phyloP scores from a whole-genome alignment of 2,888 invertebrate genomes.

The Temnothorax ravouxi region DNA sequence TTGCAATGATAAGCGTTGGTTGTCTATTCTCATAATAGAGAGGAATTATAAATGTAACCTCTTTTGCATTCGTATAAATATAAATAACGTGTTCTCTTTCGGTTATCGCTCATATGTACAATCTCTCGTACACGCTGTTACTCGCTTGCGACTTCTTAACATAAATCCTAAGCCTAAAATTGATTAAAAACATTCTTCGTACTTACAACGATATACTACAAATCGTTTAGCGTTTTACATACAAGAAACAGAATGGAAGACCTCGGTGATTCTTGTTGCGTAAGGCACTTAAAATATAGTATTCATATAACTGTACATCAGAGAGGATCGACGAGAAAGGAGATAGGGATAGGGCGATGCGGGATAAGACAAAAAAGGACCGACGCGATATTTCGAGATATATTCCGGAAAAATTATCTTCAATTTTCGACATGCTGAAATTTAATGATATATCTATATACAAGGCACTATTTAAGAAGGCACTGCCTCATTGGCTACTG shows the following conservation, averaged over 20 bases:
- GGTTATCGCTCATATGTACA: slow-evolving; percentile 53
- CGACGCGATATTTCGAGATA: slow-evolving; percentile 10
- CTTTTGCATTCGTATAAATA: slow-evolving; percentile 77
- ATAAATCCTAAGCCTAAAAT: slow-evolving; percentile 41
- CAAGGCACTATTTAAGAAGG: slow-evolving; percentile 84
- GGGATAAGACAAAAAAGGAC: not conserved
- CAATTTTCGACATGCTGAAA: slow-evolving; percentile 31
- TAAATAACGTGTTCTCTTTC: slow-evolving; percentile 72
- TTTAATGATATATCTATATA: slow-evolving; percentile 75
- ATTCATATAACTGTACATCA: slow-evolving; percentile 72
- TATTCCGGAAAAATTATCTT: not conserved
- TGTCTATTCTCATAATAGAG: slow-evolving; percentile 84
- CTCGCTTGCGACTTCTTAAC: slow-evolving; percentile 1
- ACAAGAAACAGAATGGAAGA: slow-evolving; percentile 86
- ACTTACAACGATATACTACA: slow-evolving; percentile 69
- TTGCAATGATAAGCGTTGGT: slow-evolving; percentile 85
- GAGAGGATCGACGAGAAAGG: not conserved
- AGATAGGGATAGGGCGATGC: not conserved
- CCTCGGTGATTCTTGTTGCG: slow-evolving; percentile 86
- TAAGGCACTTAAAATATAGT: slow-evolving; percentile 85
- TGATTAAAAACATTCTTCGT: slow-evolving; percentile 52
- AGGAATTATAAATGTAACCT: slow-evolving; percentile 82
- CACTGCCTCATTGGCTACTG: slow-evolving; percentile 83
- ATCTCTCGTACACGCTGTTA: not conserved
- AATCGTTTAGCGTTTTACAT: slow-evolving; percentile 75